Evolutionary conservation across 2,113 vertebrate species (phyloP).

Genomic region (Lanius ludovicianus): DNA sequence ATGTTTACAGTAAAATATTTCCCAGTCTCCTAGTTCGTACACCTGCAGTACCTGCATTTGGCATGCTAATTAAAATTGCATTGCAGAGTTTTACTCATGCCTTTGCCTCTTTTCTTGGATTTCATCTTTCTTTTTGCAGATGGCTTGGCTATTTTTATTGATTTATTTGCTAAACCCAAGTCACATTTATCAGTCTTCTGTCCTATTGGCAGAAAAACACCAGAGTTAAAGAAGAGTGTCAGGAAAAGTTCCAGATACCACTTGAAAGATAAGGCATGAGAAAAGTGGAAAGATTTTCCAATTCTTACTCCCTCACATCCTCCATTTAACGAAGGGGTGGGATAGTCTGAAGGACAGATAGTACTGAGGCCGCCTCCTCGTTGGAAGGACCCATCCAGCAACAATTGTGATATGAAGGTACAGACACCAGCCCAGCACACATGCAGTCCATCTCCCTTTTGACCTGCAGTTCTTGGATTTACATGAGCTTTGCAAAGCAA

Average conservation of each 20-base stretch:
- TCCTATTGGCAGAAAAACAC: constrained; percentile 24
- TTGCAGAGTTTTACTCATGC: neutral
- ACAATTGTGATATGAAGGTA: neutral
- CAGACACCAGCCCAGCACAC: neutral
- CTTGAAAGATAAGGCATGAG: constrained; percentile 20
- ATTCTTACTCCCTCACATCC: neutral
- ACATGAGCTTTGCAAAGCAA: neutral
- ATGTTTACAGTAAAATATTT: constrained; percentile 44
- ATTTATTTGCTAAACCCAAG: constrained; percentile 26
- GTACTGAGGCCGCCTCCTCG: neutral
- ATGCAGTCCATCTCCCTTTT: neutral
- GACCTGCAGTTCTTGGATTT: neutral
- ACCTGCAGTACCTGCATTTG: constrained; percentile 41
- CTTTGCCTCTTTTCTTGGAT: neutral
- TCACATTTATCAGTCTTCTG: constrained; percentile 6
- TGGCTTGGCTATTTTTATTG: constrained; percentile 15
- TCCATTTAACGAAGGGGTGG: neutral
- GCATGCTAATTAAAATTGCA: constrained; percentile 32
- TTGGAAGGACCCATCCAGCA: neutral
- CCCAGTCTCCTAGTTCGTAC: neutral
- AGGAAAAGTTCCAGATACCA: constrained; percentile 13
- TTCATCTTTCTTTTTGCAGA: neutral
- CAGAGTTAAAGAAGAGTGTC: neutral
- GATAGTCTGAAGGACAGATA: neutral
- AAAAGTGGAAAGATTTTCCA: constrained; percentile 14